These are phyloP conservation scores for Stenoptilia bipunctidactyla DNA, from an alignment of 2,888 invertebrate genomes.

Conservation along the genomic window DNA sequence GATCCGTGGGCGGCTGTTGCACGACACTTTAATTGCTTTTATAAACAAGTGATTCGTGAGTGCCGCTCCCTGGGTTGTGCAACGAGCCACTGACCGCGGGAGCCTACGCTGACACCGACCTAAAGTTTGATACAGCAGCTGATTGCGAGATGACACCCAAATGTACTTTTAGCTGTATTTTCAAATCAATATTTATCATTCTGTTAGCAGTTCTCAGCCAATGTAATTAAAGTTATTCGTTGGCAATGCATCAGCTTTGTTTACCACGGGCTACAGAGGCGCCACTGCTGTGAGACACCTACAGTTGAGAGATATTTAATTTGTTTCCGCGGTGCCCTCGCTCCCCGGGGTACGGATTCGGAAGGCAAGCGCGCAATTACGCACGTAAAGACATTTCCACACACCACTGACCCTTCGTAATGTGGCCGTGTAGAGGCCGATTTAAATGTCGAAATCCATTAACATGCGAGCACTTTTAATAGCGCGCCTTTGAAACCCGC, in stretches of 20 bases:
- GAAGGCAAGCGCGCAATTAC: slow-evolving; percentile 21
- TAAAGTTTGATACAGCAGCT: slow-evolving; percentile 8
- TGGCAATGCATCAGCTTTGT: too few species aligned
- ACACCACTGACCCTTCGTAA: slow-evolving; percentile 23
- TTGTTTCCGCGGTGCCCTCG: slow-evolving; percentile 8
- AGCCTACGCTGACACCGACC: slow-evolving; percentile 20
- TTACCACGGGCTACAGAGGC: too few species aligned
- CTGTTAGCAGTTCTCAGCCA: too few species aligned
- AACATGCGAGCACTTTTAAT: slow-evolving; percentile 26
- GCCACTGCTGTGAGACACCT: too few species aligned
- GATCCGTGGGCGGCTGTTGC: slow-evolving; percentile 32
- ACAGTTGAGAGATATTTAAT: slow-evolving; percentile 2
- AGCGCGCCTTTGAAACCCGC: slow-evolving; percentile 22
- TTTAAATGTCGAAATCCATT: slow-evolving; percentile 26
- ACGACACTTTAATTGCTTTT: slow-evolving; percentile 40
- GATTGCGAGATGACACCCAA: neutral
- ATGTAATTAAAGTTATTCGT: too few species aligned
- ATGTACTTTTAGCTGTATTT: too few species aligned
- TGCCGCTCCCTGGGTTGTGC: slow-evolving; percentile 29
- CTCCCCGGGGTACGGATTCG: slow-evolving; percentile 15
- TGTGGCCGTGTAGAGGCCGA: slow-evolving; percentile 27
- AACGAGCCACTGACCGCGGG: slow-evolving; percentile 34
- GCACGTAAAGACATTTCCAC: slow-evolving; percentile 5
- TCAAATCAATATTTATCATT: too few species aligned
- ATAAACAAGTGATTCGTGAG: slow-evolving; percentile 31